Percentiles rank a stretch among this genome's conserved stretches.
phyloP scores from a whole-genome alignment of 2,797 vertebrate species.

The Arctocebus calabarensis region DNA sequence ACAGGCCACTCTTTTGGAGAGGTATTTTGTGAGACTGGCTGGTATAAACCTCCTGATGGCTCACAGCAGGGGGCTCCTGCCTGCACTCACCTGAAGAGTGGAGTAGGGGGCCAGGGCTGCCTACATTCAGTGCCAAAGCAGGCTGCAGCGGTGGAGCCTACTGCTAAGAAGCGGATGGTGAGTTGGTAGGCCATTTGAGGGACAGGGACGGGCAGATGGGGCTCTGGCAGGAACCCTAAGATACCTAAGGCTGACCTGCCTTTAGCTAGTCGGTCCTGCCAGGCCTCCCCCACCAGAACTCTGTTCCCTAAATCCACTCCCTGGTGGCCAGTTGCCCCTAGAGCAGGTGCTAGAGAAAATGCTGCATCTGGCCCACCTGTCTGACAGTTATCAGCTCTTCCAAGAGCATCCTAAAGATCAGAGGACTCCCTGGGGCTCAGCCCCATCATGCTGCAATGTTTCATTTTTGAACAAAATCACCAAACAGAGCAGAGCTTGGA shows the following conservation, averaged over 20 bases:
- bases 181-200: background rate
- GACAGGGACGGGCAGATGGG: background rate
- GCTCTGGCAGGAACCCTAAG: background rate
- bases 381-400: background rate
- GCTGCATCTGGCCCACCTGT: background rate
- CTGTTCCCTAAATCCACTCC: background rate
- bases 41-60: slow-evolving; percentile 77
- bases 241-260: background rate
- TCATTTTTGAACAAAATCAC: slow-evolving; percentile 32
- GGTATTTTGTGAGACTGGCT: slow-evolving; percentile 77
- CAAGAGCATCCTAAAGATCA: background rate
- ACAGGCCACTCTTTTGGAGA: slow-evolving; percentile 74
- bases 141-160: background rate
- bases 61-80: slow-evolving; percentile 66
- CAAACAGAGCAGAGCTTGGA: background rate
- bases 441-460: background rate
- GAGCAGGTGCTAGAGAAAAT: background rate
- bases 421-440: background rate
- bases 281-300: background rate
- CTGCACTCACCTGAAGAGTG: background rate
- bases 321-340: background rate
- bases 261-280: background rate
- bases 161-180: slow-evolving; percentile 19
- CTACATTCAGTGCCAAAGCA: background rate
- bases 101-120: background rate